Evolutionary conservation across 2,888 invertebrate species (phyloP), one percentile per base, ranked within the genome.

Genomic region (Hypercompe scribonia): DNA sequence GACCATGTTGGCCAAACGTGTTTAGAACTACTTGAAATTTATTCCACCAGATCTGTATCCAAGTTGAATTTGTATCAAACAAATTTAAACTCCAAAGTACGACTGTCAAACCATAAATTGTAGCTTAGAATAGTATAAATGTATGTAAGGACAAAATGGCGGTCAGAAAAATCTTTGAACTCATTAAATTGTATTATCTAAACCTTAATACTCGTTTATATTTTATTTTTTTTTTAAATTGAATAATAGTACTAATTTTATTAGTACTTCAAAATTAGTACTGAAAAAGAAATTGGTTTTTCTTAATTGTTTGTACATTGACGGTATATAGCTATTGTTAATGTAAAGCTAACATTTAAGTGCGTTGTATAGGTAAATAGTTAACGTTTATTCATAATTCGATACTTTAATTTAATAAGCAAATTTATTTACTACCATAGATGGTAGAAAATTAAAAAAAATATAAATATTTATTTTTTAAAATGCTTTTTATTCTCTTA

Each of bases 251-350:
- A 24, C 24, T 54, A 54, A 54, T n/a, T n/a, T n/a, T n/a, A n/a
- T 58, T n/a, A 58, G 15, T 58, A 13, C 28, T 58, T 15, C 28
- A 58, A 28, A 58, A 61, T 61, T 31, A 3, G 31, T 61, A 61
- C 31, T 18, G 18, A 61, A 61, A 31, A 31, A 58, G 11, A 61
- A 61, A 54, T 50, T n/a, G 13, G n/a, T 54, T 10, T 54, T 54
- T 54, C 10, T 24, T 50, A 24, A 46, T 61, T 39, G 21, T 28
- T 39, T 21, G 1, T 31, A 18, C 13, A 61, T 31, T 58, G 18
- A 18, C 70, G 65, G 77, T 81, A 70, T 68, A 75, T 63, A 72
- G 61, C 72, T 73, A 72, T 63, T 71, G 58, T 73, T 66, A 10
- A 34, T 70, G 34, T 70, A 71, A 66, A 71, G 0, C 72, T 28